Percentiles rank a stretch among this genome's conserved stretches.
Conservation (phyloP, 2,797 vertebrate genomes). For the Pseudochirops corinnae region DNA sequence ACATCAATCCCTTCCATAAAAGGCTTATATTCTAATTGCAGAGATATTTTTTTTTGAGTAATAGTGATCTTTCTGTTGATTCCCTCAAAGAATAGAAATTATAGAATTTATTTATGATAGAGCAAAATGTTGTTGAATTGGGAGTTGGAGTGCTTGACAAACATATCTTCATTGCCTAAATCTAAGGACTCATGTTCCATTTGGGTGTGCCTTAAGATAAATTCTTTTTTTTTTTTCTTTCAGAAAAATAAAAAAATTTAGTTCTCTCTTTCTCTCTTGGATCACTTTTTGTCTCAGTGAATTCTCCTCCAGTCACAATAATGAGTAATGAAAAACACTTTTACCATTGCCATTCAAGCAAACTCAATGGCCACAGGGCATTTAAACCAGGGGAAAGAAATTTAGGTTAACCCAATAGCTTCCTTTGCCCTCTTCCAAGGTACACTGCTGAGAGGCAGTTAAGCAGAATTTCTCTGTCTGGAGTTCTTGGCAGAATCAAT, state of each 20-base stretch:
- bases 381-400: background rate
- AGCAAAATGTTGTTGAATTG: background rate
- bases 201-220: background rate
- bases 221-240: background rate
- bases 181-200: background rate
- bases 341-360: background rate
- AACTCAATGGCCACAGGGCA: background rate
- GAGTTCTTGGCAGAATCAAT: background rate
- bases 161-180: background rate
- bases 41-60: background rate
- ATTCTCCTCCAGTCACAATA: background rate
- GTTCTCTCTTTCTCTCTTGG: background rate
- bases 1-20: background rate
- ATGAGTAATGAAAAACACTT: background rate
- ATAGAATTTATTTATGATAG: background rate
- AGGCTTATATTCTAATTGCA: background rate
- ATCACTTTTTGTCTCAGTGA: background rate
- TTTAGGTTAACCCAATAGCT: background rate
- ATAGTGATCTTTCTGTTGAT: background rate
- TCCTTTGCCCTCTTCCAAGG: background rate
- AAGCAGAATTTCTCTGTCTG: background rate
- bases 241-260: background rate
- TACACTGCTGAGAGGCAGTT: background rate
- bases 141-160: background rate
- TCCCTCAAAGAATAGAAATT: background rate